Evolutionary conservation across 2,113 vertebrate species (phyloP), one percentile per base, ranked within the genome.

Genomic region (Glaucomys volans): DNA sequence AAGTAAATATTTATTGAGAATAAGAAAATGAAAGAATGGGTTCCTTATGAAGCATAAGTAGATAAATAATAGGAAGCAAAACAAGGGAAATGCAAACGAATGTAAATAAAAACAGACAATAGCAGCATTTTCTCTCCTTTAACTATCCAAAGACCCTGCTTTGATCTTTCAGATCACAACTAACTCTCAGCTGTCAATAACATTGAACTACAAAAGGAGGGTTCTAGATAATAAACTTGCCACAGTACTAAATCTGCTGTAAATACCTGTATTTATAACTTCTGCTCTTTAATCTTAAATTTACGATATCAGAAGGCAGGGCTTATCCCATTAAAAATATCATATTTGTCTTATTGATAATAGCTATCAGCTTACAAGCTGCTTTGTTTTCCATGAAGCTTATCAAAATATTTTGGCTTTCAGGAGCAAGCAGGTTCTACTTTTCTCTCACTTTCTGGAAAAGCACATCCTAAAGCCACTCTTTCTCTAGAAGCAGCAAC

Each of bases 1-100:
- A 87, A 16, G 62, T 83, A 75, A 74, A 37, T 87, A 32, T 67
- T 85, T 79, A 52, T 84, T 93, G 83, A 79, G 20, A 74, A 80
- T 62, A 96, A 95, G 22, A 66, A 94, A 87, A 85, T 30, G 82
- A 67, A 95, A 44, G 4, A 72, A 16, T 83, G 3, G 26, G 24
- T 88, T 90, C 4, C 18, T 87, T 80, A 74, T 40, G 14, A 95
- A 72, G 13, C 35, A 85, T 44, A 90, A 76, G 37, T 80, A 94
- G 18, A 91, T 74, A 96, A 87, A 77, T 3, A 75, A 64, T 47
- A 74, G 10, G 5, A 87, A 44, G 16, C 1, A 32, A 95, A 77
- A 5, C 44, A 66, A 72, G 83, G 14, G 42, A 80, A 94, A 76
- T 40, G 3, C 42, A 87, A 88, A 67, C 17, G 12, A 4, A 83